phyloP scores from a whole-genome alignment of 2,797 vertebrate species.

The Propithecus deckenii region DNA sequence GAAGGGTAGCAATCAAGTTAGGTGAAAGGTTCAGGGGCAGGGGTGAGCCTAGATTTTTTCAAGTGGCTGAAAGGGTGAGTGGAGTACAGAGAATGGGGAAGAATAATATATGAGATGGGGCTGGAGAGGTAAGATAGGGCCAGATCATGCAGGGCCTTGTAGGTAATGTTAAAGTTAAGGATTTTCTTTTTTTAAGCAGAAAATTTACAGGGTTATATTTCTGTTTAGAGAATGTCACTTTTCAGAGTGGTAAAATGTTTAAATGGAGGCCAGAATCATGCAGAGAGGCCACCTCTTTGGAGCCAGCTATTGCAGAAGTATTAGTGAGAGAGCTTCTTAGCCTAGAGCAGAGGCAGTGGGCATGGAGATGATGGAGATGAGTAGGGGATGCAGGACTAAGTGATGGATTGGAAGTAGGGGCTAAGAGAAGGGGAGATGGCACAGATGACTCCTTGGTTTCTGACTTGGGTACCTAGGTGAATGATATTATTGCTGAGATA shows the following conservation, averaged over 20 bases:
- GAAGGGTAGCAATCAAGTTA: background rate
- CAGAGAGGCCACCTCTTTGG: background rate
- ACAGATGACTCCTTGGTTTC: background rate
- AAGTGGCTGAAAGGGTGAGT: background rate
- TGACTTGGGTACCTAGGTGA: background rate
- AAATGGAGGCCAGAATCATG: background rate
- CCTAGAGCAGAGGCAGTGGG: background rate
- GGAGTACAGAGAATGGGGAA: background rate
- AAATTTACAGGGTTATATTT: background rate
- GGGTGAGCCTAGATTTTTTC: background rate
- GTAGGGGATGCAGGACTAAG: background rate
- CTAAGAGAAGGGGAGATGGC: background rate
- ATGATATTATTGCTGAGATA: background rate
- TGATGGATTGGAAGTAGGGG: background rate
- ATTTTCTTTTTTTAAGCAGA: background rate
- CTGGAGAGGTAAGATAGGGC: background rate
- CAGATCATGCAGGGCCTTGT: background rate
- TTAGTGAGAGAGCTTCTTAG: background rate
- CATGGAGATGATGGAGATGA: background rate
- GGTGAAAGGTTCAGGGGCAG: background rate
- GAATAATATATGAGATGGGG: background rate
- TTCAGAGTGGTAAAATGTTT: background rate
- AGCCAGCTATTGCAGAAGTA: background rate
- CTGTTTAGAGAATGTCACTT: background rate
- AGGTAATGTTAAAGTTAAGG: background rate